These are phyloP conservation scores for Leptinotarsa peninsularis DNA, from an alignment of 2,888 invertebrate species.

Conservation along the genomic window DNA sequence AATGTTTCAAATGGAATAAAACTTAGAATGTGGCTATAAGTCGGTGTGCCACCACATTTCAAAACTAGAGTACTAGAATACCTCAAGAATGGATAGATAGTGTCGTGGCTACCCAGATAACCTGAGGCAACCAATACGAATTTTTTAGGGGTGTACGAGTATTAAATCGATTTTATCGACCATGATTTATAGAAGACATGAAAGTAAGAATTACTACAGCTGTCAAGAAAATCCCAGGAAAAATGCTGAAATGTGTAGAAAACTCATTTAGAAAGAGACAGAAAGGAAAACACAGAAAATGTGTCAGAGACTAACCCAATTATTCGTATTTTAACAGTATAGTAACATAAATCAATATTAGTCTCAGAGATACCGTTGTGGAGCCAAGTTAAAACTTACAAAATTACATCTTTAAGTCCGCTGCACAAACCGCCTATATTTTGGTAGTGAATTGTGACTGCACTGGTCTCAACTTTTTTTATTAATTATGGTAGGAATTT, in stretches of 20 bases:
- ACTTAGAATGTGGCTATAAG: neutral
- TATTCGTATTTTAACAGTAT: too few species aligned
- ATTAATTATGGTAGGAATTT: too few species aligned
- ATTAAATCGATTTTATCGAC: neutral
- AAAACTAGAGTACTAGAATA: neutral
- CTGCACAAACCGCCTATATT: too few species aligned
- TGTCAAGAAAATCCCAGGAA: neutral
- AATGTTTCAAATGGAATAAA: neutral
- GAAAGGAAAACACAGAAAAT: too few species aligned
- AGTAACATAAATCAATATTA: too few species aligned
- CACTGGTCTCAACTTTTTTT: too few species aligned
- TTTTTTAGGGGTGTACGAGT: neutral
- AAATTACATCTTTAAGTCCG: too few species aligned
- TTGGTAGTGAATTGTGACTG: too few species aligned
- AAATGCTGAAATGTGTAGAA: neutral
- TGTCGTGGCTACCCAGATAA: conserved; percentile 5
- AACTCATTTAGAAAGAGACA: neutral
- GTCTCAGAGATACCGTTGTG: too few species aligned
- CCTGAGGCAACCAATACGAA: neutral
- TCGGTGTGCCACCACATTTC: neutral
- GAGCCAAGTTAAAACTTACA: too few species aligned
- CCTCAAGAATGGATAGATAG: neutral
- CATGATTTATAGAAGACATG: neutral
- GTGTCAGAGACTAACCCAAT: too few species aligned
- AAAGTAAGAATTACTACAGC: neutral